Evolutionary conservation across 2,888 invertebrate genomes (phyloP), one percentile per base, ranked within the genome.

Genomic region (Nomada flava): DNA sequence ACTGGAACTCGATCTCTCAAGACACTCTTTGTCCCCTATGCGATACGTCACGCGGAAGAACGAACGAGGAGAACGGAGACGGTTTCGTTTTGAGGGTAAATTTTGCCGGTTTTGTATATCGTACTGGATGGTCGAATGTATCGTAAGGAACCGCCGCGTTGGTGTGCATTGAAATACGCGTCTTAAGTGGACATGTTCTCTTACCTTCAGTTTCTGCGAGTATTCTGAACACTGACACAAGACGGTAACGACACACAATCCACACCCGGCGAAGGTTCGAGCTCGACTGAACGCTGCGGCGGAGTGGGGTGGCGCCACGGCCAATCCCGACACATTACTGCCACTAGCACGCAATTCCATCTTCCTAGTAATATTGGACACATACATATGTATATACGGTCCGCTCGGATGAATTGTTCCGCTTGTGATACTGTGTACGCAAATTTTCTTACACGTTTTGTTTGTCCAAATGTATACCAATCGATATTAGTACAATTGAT

Each of bases 121-220:
- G 26, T 20, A 15, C 13, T 36, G 11, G 18, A 23, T 23, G 0
- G n/a, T 47, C 11, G 13, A 5, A 11, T 7, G 20, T 52, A n/a
- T 36, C 2, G 1, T 4, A 29, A 26, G 13, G 7, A 29, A 50
- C 23, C 20, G 20, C 13, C 13, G 13, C 13, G 11, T n/a, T 29
- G 9, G 42, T n/a, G 42, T 18, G 13, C 29, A 23, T 29, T 23
- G n/a, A 13, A 4, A 50, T 65, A 64, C n/a, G 18, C 42, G 53
- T 62, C 52, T 36, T 36, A 52, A 36, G 23, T 9, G 10, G 44
- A n/a, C 20, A 69, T n/a, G 20, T 63, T 59, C 18, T 72, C 91
- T 90, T 89, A 92, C 91, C 92, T 89, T 83, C 80, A 84, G 87
- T 87, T 88, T 89, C 86, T 85, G 87, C 89, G 82, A 85, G 72